Evolutionary conservation across 64 coral and sea anemone species (phyloP), one percentile per base, ranked within the genome.

Genomic region (Trachythela sp.): DNA sequence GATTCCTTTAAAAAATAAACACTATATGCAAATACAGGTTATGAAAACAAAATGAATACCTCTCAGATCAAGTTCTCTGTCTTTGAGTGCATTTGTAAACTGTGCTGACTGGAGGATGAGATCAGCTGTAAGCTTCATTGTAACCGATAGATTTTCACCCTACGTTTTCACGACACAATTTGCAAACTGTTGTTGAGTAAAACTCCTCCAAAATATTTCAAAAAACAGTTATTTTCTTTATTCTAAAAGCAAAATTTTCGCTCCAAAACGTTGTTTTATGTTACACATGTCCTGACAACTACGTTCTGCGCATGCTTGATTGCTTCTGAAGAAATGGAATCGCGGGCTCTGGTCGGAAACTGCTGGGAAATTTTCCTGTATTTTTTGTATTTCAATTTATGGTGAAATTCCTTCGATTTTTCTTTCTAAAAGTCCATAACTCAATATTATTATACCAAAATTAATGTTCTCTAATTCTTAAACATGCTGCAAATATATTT

Each of bases 1-100:
- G n/a, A n/a, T n/a, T n/a, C n/a, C n/a, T n/a, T n/a, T n/a, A n/a
- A n/a, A n/a, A n/a, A n/a, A n/a, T n/a, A n/a, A n/a, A n/a, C n/a
- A n/a, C n/a, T n/a, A n/a, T n/a, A n/a, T n/a, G n/a, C n/a, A n/a
- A n/a, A n/a, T n/a, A n/a, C n/a, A n/a, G n/a, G n/a, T n/a, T n/a
- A n/a, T n/a, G n/a, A n/a, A 36, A 54, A 86, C 26, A 56, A 35
- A 34, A 70, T 15, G 38, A 70, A 70, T 98, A 98, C 95, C 95
- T 84, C 95, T 91, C 17, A 98, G 49, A 84, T 98, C 95, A 20
- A 98, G 91, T 77, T 98, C 95, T 48, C 95, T 92, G 67, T 98
- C 95, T 93, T 94, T 92, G 60, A 98, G 88, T 71, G 95, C 95
- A 72, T 98, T 98, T 24, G 95, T 98, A 88, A 91, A 98, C 40